These are phyloP conservation scores for Petrocephalus zakoni DNA, from an alignment of 2,113 vertebrate genomes.

Conservation along the genomic window DNA sequence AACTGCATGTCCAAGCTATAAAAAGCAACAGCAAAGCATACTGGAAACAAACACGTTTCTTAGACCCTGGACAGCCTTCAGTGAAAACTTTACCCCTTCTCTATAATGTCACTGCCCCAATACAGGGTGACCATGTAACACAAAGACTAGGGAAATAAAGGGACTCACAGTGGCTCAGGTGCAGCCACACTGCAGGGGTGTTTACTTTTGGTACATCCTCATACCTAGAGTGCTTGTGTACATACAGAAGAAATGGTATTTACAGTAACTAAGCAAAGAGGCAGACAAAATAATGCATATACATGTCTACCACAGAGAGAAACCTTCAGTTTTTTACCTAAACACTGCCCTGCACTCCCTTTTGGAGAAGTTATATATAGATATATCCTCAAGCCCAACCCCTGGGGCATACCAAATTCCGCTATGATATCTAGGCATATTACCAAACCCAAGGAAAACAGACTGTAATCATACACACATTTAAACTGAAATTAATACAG, in stretches of 20 bases:
- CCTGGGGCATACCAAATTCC: not conserved
- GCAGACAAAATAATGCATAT: not conserved
- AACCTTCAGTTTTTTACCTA: not conserved
- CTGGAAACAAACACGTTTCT: slow-evolving; percentile 6
- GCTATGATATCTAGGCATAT: not conserved
- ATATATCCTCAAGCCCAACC: not conserved
- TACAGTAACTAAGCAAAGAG: not conserved
- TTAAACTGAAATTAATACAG: not conserved
- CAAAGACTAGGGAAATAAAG: not conserved
- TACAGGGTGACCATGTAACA: not conserved
- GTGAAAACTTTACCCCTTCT: not conserved
- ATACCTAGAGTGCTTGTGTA: not conserved
- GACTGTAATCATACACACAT: not conserved
- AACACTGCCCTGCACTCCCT: not conserved
- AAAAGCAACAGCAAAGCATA: not conserved
- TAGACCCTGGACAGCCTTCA: not conserved
- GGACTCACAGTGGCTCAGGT: not conserved
- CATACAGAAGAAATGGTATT: not conserved
- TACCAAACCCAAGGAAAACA: not conserved
- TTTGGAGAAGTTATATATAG: not conserved
- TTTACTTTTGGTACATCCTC: not conserved
- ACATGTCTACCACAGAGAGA: not conserved
- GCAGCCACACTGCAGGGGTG: not conserved
- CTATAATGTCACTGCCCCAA: not conserved
- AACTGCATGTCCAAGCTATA: slow-evolving; percentile 13